A percentile compares a stretch with the other conserved stretches of the same genome.
phyloP scores from a whole-genome alignment of 1,140 invertebrate species.

The Galendromus occidentalis region DNA sequence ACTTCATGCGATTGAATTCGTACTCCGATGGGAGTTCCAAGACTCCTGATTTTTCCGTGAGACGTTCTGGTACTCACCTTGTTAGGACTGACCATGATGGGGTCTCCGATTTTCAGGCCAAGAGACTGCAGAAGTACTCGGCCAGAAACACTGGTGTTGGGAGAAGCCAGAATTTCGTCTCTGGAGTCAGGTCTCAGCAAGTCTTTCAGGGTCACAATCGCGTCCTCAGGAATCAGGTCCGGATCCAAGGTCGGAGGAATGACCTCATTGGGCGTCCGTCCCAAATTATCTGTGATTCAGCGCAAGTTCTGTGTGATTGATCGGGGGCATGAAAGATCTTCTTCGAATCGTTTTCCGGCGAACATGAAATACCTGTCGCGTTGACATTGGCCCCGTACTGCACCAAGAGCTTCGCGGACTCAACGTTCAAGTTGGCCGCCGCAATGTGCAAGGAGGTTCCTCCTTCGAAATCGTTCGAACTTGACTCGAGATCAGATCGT shows the following conservation, averaged over 20 bases:
- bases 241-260: background rate
- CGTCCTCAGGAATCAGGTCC: background rate
- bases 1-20: too few relatives aligned
- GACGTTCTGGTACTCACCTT: slow-evolving; percentile 23
- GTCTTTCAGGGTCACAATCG: background rate
- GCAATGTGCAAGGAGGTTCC: slow-evolving; percentile 36
- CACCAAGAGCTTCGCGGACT: slow-evolving; percentile 31
- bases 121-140: slow-evolving; percentile 33
- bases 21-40: background rate
- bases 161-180: slow-evolving; percentile 8
- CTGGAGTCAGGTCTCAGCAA: background rate
- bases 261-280: slow-evolving; percentile 6
- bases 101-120: slow-evolving; percentile 32
- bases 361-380: slow-evolving; percentile 28
- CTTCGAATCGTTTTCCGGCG: too few relatives aligned
- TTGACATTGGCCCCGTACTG: slow-evolving; percentile 31
- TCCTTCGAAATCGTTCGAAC: slow-evolving; percentile 30
- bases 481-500: background rate
- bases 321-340: too few relatives aligned
- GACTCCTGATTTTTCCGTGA: too few relatives aligned
- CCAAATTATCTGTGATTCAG: slow-evolving; percentile 14
- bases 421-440: slow-evolving; percentile 32
- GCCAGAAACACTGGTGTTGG: slow-evolving; percentile 26
- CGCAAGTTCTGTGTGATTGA: too few relatives aligned
- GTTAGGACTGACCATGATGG: slow-evolving; percentile 27